Base-by-base conservation (phyloP, 2,113 vertebrate genomes). In the Macrotis lagotis region DNA sequence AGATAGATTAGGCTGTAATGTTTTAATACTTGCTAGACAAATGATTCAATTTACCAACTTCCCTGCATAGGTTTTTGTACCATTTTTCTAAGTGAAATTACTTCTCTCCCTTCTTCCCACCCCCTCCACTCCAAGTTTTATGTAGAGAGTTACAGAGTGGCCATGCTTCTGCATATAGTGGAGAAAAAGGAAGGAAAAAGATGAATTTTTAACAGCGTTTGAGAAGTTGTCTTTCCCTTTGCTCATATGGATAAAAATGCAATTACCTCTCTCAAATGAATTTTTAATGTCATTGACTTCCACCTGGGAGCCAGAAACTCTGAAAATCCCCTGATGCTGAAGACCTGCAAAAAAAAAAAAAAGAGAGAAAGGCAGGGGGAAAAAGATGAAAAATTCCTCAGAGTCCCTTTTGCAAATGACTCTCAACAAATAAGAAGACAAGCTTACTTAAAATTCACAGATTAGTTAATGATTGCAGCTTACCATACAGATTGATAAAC, bases 241-340 rank as follows among this genome's bases (percentile, higher is more conserved):
- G 53, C 59, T 96, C 2, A 1, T 93, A 97, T 95, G 96, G 92
- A 96, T 24, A 66, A 97, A 96, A 94, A 94, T 25, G 51, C 74
- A 97, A 96, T 98, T 98, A 99, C 99, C 99, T 99, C 99, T 99
- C 98, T 99, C 99, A 98, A 99, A 99, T 31, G 99, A 99, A 98
- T 99, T 99, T 98, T 99, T 99, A 98, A 99, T 99, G 97, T 99
- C 99, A 96, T 99, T 99, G 98, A 99, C 99, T 98, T 99, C 99
- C 97, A 99, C 99, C 97, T 99, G 99, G 94, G 99, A 99, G 95
- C 99, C 99, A 94, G 99, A 99, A 7, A 99, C 99, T 96, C 99
- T 98, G 97, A 99, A 99, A 98, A 99, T 99, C 95, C 99, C 99
- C 96, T 99, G 99, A 98, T 99, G 99, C 97, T 99, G 99, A 96